Evolutionary conservation across 1,140 invertebrate genomes (phyloP).

Genomic region (Metaphire vulgaris): DNA sequence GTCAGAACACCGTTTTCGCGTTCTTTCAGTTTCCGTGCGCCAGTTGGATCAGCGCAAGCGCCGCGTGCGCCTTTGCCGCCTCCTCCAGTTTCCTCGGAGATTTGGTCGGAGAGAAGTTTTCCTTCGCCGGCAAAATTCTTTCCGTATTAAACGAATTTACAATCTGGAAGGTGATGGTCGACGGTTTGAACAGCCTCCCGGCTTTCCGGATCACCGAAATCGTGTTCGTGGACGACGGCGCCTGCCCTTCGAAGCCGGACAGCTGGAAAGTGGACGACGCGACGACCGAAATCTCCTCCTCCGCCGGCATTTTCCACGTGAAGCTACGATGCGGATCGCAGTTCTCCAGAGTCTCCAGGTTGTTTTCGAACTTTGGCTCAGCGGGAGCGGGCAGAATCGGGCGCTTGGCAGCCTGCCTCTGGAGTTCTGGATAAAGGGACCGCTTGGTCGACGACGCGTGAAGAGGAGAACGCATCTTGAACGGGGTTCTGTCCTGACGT

Average conservation of each 20-base stretch:
- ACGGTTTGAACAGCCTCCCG: not conserved
- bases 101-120: not conserved
- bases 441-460: not conserved
- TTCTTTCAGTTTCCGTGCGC: not conserved
- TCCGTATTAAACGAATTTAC: not conserved
- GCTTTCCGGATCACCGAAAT: not conserved
- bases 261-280: not conserved
- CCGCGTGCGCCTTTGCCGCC: not conserved
- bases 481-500: not conserved
- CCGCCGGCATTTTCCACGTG: not conserved
- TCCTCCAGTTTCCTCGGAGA: not conserved
- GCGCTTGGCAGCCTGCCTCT: not conserved
- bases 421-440: not conserved
- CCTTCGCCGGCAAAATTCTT: not conserved
- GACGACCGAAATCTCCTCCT: not conserved
- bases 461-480: not conserved
- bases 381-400: not conserved
- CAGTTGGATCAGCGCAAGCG: not conserved
- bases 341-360: not conserved
- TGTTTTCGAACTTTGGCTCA: not conserved
- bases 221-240: not conserved
- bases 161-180: not conserved
- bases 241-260: not conserved
- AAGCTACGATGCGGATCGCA: not conserved
- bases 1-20: not conserved